Base-by-base conservation (phyloP, 92 coral and sea anemone species). In the Zoanthus solanderi region DNA sequence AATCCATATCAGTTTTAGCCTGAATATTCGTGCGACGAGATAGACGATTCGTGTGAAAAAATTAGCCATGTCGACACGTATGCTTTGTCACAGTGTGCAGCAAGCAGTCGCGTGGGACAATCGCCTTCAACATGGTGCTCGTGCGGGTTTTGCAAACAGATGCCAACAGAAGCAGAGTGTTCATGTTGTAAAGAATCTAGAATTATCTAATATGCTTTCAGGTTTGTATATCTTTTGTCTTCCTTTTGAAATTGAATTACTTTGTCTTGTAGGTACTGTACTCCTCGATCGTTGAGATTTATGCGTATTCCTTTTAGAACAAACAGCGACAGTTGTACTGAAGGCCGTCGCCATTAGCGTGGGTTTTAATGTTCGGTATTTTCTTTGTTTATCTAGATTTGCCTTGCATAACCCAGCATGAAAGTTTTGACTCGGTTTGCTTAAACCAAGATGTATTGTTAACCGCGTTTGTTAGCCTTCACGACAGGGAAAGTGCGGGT, bases 401-500 rank as follows among this genome's bases (percentile, higher is more conserved):
- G 53, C 52, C 78, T 42, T 72, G 77, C 54, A 5, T 72, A 32
- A 11, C 77, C 37, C 18, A 0, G 18, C 77, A 72, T 10, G 77
- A 72, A 32, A 37, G 54, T 14, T 72, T 72, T 16, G 23, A 72
- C 3, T 12, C 1, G 0, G 76, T 71, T 18, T 71, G 76, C 34
- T 18, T 71, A 12, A 71, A 71, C 76, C 11, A 42, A 72, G 78
- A 16, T 42, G 78, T 37, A 15, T 15, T 37, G 28, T 37, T 54
- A 53, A 72, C 78, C 50, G 52, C 53, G 0, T 42, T 72, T 10
- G 50, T 72, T 32, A 32, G 53, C n/a, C 78, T 72, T 30, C 78
- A 72, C 34, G 78, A 72, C 53, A 72, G 78, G 45, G 54, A 72
- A 72, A 72, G 78, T 37, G 78, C 52, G 45, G 78, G 78, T 29